Conservation (phyloP, 2,797 vertebrate species). For the Dendrocincla fuliginosa region DNA sequence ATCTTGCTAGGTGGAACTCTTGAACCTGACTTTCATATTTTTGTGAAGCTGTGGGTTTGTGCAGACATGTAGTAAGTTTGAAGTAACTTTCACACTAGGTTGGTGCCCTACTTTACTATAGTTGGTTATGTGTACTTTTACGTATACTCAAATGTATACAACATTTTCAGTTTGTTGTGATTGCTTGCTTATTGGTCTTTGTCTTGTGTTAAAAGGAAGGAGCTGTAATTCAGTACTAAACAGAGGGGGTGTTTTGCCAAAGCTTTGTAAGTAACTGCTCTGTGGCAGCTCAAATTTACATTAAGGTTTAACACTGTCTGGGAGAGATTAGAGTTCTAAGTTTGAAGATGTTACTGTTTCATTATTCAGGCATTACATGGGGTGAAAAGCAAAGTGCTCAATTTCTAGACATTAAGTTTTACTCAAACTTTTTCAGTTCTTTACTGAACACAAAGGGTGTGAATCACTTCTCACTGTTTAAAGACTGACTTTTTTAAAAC, state of each 20-base stretch:
- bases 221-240: neutral
- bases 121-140: neutral
- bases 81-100: neutral
- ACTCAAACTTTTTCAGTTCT: neutral
- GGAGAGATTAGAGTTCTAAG: neutral
- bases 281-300: neutral
- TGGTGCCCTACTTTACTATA: neutral
- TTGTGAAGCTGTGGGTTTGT: neutral
- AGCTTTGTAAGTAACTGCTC: neutral
- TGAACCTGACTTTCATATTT: neutral
- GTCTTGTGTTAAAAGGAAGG: neutral
- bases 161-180: neutral
- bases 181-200: neutral
- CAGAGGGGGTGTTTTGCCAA: neutral
- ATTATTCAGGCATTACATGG: neutral
- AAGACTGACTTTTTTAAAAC: neutral
- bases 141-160: neutral
- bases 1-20: neutral
- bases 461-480: neutral
- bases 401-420: neutral
- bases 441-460: neutral
- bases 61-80: neutral
- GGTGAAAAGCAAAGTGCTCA: neutral
- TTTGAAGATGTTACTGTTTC: neutral
- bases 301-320: neutral